A percentile compares a stretch with the other conserved stretches of the same genome.
Evolutionary conservation across 1,140 invertebrate genomes (phyloP).

Genomic region (Trachymyrmex septentrionalis): DNA sequence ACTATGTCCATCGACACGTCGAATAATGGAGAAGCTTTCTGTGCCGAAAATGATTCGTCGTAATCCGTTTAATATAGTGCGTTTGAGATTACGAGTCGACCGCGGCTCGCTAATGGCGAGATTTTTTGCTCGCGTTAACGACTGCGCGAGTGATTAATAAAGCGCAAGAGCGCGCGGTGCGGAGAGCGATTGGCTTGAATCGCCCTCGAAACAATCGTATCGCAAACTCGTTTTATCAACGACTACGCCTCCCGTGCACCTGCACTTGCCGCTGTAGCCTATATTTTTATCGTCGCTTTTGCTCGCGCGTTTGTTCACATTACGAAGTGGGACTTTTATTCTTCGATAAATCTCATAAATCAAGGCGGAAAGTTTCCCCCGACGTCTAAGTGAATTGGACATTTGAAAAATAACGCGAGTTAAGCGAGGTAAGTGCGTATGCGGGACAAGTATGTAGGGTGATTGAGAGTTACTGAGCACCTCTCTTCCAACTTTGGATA

Average conservation of each 20-base stretch:
- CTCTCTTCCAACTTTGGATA: constrained; percentile 42
- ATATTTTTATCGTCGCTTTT: constrained; percentile 49
- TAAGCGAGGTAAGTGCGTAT: constrained; percentile 36
- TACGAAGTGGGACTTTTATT: constrained; percentile 21
- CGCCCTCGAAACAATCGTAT: constrained; percentile 58
- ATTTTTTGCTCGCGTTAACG: constrained; percentile 43
- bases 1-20: constrained; percentile 25
- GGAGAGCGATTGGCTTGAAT: constrained; percentile 38
- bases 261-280: constrained; percentile 24
- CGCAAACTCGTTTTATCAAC: constrained; percentile 61
- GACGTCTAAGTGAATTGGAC: constrained; percentile 19
- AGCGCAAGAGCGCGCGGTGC: constrained; percentile 34
- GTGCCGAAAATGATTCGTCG: neutral
- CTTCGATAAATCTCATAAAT: constrained; percentile 47
- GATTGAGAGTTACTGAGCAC: constrained; percentile 47
- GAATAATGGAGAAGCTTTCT: constrained; percentile 29
- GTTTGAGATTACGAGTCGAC: constrained; percentile 26
- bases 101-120: constrained; percentile 31
- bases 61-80: constrained; percentile 55
- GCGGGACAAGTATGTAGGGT: constrained; percentile 29
- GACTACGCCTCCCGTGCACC: constrained; percentile 7
- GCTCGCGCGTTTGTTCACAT: constrained; percentile 42
- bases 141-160: constrained; percentile 27
- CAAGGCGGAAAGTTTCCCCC: constrained; percentile 9
- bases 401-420: constrained; percentile 50